Conservation (phyloP, 2,888 invertebrate species). For the Pachycephus smyrnensis region DNA sequence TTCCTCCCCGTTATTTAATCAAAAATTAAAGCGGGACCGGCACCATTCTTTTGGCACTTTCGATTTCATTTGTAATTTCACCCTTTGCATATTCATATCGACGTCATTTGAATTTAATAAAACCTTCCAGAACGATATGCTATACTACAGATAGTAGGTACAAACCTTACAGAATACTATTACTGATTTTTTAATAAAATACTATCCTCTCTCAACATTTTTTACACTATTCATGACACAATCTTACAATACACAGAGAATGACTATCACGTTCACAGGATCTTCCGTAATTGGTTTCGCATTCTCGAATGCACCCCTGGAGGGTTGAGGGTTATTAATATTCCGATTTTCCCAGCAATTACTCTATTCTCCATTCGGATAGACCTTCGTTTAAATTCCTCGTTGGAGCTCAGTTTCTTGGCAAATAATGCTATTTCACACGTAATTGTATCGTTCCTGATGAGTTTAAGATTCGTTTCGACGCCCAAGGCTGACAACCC, state of each 20-base stretch:
- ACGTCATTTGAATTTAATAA: background rate
- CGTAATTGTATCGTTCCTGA: background rate
- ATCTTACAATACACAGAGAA: background rate
- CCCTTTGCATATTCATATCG: background rate
- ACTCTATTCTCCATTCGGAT: background rate
- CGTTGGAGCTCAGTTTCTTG: background rate
- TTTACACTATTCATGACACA: background rate
- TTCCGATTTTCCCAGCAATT: background rate
- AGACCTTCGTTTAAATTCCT: background rate
- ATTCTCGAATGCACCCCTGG: background rate
- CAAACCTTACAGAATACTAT: background rate
- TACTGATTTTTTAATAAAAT: background rate
- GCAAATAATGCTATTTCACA: background rate
- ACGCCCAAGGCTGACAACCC: background rate
- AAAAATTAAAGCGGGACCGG: background rate
- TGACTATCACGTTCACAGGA: background rate
- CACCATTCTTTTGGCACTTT: background rate
- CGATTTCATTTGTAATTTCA: constrained; percentile 2
- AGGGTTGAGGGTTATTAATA: background rate
- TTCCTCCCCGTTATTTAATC: background rate
- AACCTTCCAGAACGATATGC: background rate
- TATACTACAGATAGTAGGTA: background rate
- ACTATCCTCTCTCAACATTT: background rate
- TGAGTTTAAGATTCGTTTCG: background rate
- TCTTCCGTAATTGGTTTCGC: background rate